These are phyloP conservation scores for Myanophis thanlyinensis DNA, from an alignment of 2,113 vertebrate species.

Conservation along the genomic window DNA sequence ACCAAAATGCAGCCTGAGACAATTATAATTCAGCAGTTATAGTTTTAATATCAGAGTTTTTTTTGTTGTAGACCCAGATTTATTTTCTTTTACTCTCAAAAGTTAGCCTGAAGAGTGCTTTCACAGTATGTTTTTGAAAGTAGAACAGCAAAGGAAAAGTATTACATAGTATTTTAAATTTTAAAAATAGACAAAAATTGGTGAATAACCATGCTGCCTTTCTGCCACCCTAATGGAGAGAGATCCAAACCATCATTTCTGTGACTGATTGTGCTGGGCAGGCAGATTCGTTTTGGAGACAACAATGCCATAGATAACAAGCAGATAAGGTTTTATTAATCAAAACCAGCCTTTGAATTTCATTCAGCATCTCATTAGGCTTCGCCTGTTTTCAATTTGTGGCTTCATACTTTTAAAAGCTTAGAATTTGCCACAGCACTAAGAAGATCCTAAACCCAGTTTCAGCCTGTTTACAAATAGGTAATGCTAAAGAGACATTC, in stretches of 20 bases:
- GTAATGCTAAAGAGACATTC: background rate
- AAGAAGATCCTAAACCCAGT: background rate
- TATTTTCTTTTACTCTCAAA: conserved; percentile 21
- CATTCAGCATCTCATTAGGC: background rate
- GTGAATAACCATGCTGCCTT: background rate
- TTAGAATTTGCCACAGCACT: background rate
- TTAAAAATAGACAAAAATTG: background rate
- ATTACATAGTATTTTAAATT: background rate
- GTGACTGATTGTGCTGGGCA: background rate
- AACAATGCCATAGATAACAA: background rate
- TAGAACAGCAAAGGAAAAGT: background rate
- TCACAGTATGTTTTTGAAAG: background rate
- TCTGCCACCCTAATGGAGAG: background rate
- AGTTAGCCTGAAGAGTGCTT: conserved; percentile 12
- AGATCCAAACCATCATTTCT: background rate
- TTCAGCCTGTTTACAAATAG: background rate
- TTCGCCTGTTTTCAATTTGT: background rate
- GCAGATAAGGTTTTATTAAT: background rate
- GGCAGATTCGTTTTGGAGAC: background rate
- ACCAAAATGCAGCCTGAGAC: background rate
- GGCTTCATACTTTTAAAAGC: background rate
- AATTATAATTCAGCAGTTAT: background rate
- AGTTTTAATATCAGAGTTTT: conserved; percentile 18
- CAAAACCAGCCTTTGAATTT: background rate
- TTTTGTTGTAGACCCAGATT: conserved; percentile 16